A percentile compares a stretch with the other conserved stretches of the same genome.
Evolutionary conservation across 1,140 invertebrate genomes (phyloP).

Genomic region (Apis cerana): DNA sequence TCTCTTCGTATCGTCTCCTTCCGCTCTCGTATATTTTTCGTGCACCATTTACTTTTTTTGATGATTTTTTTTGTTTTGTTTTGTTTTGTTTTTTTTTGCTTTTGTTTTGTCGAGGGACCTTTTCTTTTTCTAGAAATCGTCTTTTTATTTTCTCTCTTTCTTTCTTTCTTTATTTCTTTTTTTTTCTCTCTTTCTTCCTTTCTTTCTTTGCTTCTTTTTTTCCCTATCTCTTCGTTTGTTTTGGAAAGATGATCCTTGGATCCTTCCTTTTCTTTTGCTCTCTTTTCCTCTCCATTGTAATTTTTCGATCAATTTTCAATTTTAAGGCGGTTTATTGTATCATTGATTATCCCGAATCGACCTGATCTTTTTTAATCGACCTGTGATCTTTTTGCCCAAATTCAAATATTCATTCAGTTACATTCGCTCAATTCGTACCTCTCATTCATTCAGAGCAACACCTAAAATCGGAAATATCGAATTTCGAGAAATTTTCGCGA

Average conservation of each 20-base stretch:
- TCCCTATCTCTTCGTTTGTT: conserved; percentile 30
- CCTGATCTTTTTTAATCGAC: too few species aligned
- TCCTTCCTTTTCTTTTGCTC: neutral
- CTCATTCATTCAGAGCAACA: neutral
- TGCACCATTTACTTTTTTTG: conserved; percentile 53
- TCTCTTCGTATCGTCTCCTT: conserved; percentile 48
- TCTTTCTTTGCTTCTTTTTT: neutral
- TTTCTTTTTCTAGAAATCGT: conserved; percentile 3
- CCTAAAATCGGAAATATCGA: neutral
- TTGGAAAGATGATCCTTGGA: neutral
- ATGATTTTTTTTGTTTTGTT: conserved; percentile 12
- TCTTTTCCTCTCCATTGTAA: neutral
- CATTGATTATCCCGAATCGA: neutral
- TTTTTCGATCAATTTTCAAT: neutral
- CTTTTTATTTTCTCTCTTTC: neutral
- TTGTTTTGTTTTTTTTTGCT: conserved; percentile 30
- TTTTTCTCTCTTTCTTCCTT: neutral
- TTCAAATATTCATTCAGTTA: too few species aligned
- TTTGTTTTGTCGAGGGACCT: conserved; percentile 47
- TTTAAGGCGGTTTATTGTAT: neutral
- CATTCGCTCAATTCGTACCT: conserved; percentile 8
- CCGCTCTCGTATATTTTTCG: conserved; percentile 48
- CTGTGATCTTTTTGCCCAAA: too few species aligned
- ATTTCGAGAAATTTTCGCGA: neutral
- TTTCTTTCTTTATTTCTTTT: too few species aligned